These are phyloP conservation scores for Bolborhynchus lineola DNA, from an alignment of 2,113 vertebrate species.

Conservation along the genomic window DNA sequence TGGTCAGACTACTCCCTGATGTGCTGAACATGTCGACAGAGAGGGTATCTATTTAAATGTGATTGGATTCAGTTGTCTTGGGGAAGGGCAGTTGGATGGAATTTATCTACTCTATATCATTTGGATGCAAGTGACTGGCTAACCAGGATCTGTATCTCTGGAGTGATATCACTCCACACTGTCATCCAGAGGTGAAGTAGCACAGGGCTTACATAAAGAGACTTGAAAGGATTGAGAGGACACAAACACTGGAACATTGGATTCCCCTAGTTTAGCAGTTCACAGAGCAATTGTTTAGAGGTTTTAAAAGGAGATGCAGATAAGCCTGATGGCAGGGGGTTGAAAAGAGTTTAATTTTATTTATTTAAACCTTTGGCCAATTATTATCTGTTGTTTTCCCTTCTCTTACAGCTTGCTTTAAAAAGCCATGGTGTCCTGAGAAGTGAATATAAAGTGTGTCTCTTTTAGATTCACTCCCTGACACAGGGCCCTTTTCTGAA, in stretches of 20 bases:
- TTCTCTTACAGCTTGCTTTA: neutral
- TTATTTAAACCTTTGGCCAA: neutral
- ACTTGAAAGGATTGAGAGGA: neutral
- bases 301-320: neutral
- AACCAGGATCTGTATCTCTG: neutral
- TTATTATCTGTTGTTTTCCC: neutral
- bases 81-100: neutral
- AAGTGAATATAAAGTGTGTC: neutral
- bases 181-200: neutral
- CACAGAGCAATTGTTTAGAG: neutral
- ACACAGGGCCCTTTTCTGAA: neutral
- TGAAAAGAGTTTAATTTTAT: neutral
- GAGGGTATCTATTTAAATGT: neutral
- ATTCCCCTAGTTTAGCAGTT: neutral
- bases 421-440: neutral
- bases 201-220: neutral
- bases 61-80: neutral
- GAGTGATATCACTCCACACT: neutral
- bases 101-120: neutral
- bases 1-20: neutral
- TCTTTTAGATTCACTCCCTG: neutral
- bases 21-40: neutral
- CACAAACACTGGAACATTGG: accelerated
- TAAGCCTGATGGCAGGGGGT: neutral
- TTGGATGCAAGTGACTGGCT: neutral